These are phyloP conservation scores for Panopea generosa DNA, from an alignment of 2,888 invertebrate genomes.

Conservation along the genomic window DNA sequence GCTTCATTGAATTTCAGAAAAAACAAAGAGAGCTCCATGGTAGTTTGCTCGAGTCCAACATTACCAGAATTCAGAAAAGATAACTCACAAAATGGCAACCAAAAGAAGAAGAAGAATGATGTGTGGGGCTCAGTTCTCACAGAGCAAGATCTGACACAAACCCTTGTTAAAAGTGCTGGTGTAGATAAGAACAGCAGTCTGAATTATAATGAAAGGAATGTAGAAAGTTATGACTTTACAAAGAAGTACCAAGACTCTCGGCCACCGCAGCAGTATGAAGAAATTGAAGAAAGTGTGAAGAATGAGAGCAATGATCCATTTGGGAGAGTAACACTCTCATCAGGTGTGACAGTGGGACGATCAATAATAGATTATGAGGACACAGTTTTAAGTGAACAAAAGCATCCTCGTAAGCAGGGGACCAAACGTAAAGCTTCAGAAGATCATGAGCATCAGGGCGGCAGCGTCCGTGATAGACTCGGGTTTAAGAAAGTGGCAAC, in stretches of 20 bases:
- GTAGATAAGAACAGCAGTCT: conserved; percentile 88
- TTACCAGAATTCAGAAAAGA: conserved; percentile 46
- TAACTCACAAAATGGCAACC: conserved; percentile 9
- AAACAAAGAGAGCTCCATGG: conserved; percentile 22
- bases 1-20: conserved; percentile 32
- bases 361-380: conserved; percentile 58
- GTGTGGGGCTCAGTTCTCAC: conserved; percentile 91
- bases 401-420: conserved; percentile 20
- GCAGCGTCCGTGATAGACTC: conserved; percentile 51
- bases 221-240: conserved; percentile 76
- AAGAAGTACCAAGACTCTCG: conserved; percentile 67
- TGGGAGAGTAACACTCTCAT: conserved; percentile 30
- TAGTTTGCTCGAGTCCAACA: conserved; percentile 25
- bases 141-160: conserved; percentile 92
- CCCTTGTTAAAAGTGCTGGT: conserved; percentile 91
- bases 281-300: conserved; percentile 13
- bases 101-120: conserved; percentile 89
- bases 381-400: conserved; percentile 25
- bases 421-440: conserved; percentile 50
- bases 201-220: conserved; percentile 63
- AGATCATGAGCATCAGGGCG: conserved; percentile 11
- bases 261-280: conserved; percentile 31
- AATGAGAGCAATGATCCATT: conserved; percentile 60
- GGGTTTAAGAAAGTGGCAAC: conserved; percentile 56
- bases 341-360: conserved; percentile 13